phyloP scores from a whole-genome alignment of 1,140 invertebrate species.

The Drosophila nebulosa region DNA sequence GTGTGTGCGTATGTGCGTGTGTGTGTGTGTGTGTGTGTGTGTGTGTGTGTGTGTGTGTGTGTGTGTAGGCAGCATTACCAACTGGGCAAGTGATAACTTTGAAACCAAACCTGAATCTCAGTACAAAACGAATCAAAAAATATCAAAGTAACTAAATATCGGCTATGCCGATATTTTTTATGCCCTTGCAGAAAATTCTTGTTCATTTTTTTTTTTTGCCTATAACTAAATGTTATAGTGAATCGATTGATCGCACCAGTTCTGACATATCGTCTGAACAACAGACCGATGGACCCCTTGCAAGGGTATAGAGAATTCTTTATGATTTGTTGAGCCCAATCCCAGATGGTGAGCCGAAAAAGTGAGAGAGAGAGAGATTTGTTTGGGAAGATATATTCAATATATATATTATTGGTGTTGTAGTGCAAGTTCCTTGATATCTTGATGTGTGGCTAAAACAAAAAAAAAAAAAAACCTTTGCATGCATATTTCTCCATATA shows the following conservation, averaged over 20 bases:
- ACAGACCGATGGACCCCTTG: too few species aligned
- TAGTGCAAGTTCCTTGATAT: conserved; percentile 69
- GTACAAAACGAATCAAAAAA: conserved; percentile 47
- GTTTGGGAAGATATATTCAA: not conserved
- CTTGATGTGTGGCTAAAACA: conserved; percentile 26
- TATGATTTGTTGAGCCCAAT: conserved; percentile 6
- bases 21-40: too few species aligned
- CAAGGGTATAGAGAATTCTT: not conserved
- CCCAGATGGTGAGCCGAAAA: not conserved
- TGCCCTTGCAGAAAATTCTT: too few species aligned
- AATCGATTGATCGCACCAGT: too few species aligned
- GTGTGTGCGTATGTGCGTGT: too few species aligned
- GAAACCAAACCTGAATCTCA: conserved; percentile 59
- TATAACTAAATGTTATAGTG: too few species aligned
- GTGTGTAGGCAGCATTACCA: conserved; percentile 7
- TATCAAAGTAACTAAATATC: too few species aligned
- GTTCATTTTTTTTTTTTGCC: too few species aligned
- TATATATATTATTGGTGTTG: not conserved
- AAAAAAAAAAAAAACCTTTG: not conserved
- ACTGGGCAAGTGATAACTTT: conserved; percentile 34
- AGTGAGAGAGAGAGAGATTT: not conserved
- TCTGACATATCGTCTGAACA: too few species aligned
- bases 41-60: too few species aligned
- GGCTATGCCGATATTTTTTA: too few species aligned
- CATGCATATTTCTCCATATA: conserved; percentile 11